phyloP scores from a whole-genome alignment of 2,797 vertebrate genomes.

The Rhinatrema bivittatum region DNA sequence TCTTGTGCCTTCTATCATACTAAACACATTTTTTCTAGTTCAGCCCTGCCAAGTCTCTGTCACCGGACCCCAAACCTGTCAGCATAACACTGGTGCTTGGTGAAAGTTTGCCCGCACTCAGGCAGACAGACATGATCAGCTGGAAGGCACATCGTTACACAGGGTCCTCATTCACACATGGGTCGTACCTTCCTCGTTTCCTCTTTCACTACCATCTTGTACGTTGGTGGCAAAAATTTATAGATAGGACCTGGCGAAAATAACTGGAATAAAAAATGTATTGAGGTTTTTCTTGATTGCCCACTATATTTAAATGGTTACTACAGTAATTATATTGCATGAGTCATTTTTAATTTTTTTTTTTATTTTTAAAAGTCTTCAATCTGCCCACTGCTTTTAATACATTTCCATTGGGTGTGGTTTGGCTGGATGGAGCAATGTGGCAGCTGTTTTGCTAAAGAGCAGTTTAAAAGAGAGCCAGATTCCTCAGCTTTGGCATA shows the following conservation, averaged over 20 bases:
- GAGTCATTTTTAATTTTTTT: constrained; percentile 59
- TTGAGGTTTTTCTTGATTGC: constrained; percentile 28
- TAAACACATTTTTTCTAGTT: too few species aligned
- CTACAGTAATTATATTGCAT: constrained; percentile 55
- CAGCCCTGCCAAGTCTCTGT: too few species aligned
- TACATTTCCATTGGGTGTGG: constrained; percentile 65
- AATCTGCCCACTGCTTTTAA: constrained; percentile 50
- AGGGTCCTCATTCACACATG: neutral
- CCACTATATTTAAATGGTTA: constrained; percentile 50
- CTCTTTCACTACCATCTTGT: constrained; percentile 7
- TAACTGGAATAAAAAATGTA: constrained; percentile 20
- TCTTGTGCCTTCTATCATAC: too few species aligned
- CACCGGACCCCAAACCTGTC: too few species aligned
- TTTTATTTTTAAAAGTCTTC: constrained; percentile 34
- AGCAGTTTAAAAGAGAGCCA: constrained; percentile 51
- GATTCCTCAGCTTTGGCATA: constrained; percentile 52
- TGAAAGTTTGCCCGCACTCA: too few species aligned
- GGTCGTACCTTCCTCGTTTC: constrained; percentile 1
- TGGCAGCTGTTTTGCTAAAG: constrained; percentile 49
- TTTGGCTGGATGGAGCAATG: constrained; percentile 46
- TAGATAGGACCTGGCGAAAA: too few species aligned
- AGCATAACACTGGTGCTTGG: too few species aligned
- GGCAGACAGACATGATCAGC: too few species aligned
- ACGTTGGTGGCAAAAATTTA: constrained; percentile 18
- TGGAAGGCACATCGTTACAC: too few species aligned